Evolutionary conservation across 2,113 vertebrate genomes (phyloP).

Genomic region (Eleginops maclovinus): DNA sequence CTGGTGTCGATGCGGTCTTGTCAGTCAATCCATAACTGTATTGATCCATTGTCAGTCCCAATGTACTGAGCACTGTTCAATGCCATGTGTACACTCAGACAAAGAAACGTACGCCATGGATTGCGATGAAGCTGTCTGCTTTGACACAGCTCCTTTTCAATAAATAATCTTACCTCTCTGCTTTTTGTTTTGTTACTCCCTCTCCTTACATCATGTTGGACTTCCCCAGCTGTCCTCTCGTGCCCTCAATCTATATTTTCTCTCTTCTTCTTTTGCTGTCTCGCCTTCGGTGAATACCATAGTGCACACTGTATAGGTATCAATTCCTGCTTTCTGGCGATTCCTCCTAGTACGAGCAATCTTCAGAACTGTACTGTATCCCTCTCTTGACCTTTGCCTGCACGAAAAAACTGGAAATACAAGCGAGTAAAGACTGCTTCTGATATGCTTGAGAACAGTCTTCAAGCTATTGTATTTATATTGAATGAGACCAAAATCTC

Average conservation of each 20-base stretch:
- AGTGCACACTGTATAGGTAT: not conserved
- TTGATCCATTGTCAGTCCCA: conserved; percentile 52
- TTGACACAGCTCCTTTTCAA: conserved; percentile 27
- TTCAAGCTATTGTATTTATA: conserved; percentile 6
- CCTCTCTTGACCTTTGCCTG: conserved; percentile 16
- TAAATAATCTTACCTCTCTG: conserved; percentile 48
- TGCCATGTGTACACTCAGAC: not conserved
- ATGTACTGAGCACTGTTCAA: not conserved
- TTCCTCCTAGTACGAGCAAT: not conserved
- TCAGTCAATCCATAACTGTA: conserved; percentile 60
- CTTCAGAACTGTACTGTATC: not conserved
- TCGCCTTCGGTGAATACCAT: conserved; percentile 4
- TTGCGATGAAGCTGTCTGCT: conserved; percentile 29
- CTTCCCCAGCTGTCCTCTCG: conserved; percentile 14
- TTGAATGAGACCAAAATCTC: conserved; percentile 19
- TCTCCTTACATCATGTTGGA: conserved; percentile 8
- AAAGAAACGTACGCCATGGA: not conserved
- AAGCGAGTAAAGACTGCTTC: not conserved
- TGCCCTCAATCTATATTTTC: not conserved
- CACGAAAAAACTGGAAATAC: conserved; percentile 5
- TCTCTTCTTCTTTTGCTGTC: not conserved
- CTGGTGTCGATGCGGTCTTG: conserved; percentile 39
- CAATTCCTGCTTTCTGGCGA: not conserved
- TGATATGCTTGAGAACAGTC: conserved; percentile 14
- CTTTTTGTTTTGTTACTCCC: not conserved